phyloP scores from a whole-genome alignment of 2,888 invertebrate genomes.

The Ochropacha duplaris region DNA sequence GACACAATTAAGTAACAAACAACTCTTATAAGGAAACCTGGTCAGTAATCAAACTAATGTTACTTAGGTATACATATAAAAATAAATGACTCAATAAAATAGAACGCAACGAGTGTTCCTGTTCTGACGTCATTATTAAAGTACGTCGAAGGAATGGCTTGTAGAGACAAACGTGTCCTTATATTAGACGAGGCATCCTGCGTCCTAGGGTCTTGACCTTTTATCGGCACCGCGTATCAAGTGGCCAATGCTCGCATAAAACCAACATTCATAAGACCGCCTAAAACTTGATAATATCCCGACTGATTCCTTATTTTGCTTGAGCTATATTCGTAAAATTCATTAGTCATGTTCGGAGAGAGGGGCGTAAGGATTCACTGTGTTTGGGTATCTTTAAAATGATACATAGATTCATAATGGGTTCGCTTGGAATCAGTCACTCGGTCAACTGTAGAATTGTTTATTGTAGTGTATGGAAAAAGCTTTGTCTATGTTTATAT shows the following conservation, averaged over 20 bases:
- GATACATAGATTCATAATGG: too few relatives aligned
- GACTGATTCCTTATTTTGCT: background rate
- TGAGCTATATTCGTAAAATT: background rate
- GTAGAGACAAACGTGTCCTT: slow-evolving; percentile 58
- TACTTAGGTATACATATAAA: too few relatives aligned
- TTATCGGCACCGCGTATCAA: slow-evolving; percentile 61
- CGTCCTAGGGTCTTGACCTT: slow-evolving; percentile 62
- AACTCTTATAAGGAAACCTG: background rate
- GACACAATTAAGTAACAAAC: background rate
- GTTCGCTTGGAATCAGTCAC: too few relatives aligned
- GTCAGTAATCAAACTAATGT: background rate
- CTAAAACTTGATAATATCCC: background rate
- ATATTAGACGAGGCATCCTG: slow-evolving; percentile 61
- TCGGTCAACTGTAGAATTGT: too few relatives aligned
- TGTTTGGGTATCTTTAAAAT: too few relatives aligned
- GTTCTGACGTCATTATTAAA: slow-evolving; percentile 23
- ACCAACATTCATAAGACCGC: slow-evolving; percentile 42
- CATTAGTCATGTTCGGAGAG: background rate
- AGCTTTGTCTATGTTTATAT: too few relatives aligned
- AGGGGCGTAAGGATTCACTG: background rate
- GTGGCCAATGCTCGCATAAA: slow-evolving; percentile 54
- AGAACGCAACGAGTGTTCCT: slow-evolving; percentile 15
- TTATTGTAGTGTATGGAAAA: too few relatives aligned
- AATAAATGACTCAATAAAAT: slow-evolving; percentile 15
- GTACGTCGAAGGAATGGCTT: slow-evolving; percentile 22